These are phyloP conservation scores for Vidua chalybeata DNA, from an alignment of 2,113 vertebrate genomes.

Conservation along the genomic window DNA sequence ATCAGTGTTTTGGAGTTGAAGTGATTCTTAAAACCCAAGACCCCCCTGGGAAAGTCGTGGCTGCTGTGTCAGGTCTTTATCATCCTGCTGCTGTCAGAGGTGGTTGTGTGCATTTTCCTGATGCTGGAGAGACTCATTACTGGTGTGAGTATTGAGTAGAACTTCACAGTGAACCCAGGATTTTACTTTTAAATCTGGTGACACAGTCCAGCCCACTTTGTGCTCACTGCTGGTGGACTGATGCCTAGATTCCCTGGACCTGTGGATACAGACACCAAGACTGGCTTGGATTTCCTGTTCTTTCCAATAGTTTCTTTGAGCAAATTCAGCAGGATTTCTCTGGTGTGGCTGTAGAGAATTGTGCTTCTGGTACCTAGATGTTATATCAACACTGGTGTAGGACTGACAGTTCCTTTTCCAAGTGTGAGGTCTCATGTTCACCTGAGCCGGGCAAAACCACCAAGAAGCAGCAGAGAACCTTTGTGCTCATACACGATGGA, in stretches of 20 bases:
- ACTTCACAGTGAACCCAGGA: not conserved
- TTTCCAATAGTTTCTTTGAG: not conserved
- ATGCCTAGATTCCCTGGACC: not conserved
- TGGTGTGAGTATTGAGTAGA: not conserved
- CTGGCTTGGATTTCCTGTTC: not conserved
- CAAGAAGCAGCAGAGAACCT: not conserved
- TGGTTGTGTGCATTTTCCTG: not conserved
- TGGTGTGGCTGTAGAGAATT: not conserved
- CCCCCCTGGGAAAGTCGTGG: not conserved
- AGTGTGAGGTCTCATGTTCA: not conserved
- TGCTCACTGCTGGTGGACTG: not conserved
- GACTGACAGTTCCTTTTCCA: not conserved
- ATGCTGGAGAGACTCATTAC: not conserved
- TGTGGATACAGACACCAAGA: not conserved
- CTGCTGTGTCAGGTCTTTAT: not conserved
- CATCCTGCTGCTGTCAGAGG: not conserved
- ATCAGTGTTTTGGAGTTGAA: not conserved
- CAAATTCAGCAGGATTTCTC: not conserved
- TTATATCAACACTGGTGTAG: not conserved
- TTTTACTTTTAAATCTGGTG: not conserved
- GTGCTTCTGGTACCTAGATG: not conserved
- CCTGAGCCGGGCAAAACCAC: not conserved
- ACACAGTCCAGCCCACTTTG: not conserved
- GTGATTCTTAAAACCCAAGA: not conserved
- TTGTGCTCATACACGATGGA: rapidly evolving